Evolutionary conservation across 1,140 invertebrate genomes (phyloP).

Genomic region (Dinothrombium tinctorium): DNA sequence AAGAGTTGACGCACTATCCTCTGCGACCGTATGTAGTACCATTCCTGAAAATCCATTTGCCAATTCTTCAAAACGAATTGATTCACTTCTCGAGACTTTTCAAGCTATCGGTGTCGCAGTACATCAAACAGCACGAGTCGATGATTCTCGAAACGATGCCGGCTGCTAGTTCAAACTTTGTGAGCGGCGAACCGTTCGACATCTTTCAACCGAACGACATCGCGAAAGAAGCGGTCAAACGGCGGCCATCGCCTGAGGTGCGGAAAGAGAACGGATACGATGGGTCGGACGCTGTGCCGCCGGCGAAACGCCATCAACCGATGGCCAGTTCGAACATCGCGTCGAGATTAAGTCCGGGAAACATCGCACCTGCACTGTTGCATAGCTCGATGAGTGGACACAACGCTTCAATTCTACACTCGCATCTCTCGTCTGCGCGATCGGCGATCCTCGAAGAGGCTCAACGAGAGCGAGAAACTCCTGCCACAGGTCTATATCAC

Average conservation of each 20-base stretch:
- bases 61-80: no score
- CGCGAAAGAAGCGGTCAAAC: constrained; percentile 19
- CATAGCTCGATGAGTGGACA: not conserved
- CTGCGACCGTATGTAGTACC: no score
- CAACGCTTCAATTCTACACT: not conserved
- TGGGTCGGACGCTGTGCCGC: constrained; percentile 16
- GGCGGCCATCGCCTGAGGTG: constrained; percentile 10
- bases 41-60: no score
- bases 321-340: constrained; percentile 18
- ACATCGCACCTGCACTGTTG: constrained; percentile 2
- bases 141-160: constrained; percentile 48
- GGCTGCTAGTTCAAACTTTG: constrained; percentile 9
- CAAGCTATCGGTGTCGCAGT: constrained; percentile 61
- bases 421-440: constrained; percentile 1
- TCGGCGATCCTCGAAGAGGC: not conserved
- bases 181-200: constrained; percentile 40
- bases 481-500: not conserved
- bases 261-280: constrained; percentile 12
- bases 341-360: constrained; percentile 20
- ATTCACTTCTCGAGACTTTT: constrained; percentile 45
- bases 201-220: constrained; percentile 32
- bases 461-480: no score
- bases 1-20: no score
- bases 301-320: constrained; percentile 22
- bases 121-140: constrained; percentile 56